A percentile compares a stretch with the other conserved stretches of the same genome.
Evolutionary conservation across 2,797 vertebrate genomes (phyloP).

Genomic region (Macropodus opercularis): DNA sequence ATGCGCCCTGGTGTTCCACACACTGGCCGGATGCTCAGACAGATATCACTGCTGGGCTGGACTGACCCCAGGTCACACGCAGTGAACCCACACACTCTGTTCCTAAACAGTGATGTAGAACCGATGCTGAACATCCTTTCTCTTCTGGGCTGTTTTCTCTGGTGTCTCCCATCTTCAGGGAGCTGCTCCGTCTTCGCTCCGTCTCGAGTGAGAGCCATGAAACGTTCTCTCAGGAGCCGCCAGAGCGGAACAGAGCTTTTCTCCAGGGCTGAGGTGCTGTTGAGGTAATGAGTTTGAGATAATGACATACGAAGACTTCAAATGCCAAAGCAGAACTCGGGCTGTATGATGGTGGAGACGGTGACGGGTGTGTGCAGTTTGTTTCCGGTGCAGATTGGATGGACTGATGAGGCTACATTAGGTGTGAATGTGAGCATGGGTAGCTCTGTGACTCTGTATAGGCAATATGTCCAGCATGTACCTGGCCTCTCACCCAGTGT

Average conservation of each 20-base stretch:
- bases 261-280: not conserved
- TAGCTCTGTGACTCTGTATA: no score
- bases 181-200: not conserved
- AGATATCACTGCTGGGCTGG: no score
- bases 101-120: constrained; percentile 9
- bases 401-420: no score
- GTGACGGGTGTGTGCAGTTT: no score
- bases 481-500: no score
- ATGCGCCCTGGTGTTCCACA: constrained; percentile 1
- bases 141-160: not conserved
- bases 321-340: not conserved
- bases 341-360: no score
- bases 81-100: no score
- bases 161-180: constrained; percentile 2
- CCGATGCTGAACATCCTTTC: not conserved
- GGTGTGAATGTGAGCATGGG: no score
- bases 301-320: not conserved
- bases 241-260: constrained; percentile 9
- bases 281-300: not conserved
- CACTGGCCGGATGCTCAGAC: not conserved
- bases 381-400: no score
- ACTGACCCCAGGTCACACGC: no score
- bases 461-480: no score
- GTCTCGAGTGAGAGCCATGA: not conserved
- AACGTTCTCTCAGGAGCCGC: constrained; percentile 20